Evolutionary conservation across 2,797 vertebrate species (phyloP).

Genomic region (Thamnophis elegans): DNA sequence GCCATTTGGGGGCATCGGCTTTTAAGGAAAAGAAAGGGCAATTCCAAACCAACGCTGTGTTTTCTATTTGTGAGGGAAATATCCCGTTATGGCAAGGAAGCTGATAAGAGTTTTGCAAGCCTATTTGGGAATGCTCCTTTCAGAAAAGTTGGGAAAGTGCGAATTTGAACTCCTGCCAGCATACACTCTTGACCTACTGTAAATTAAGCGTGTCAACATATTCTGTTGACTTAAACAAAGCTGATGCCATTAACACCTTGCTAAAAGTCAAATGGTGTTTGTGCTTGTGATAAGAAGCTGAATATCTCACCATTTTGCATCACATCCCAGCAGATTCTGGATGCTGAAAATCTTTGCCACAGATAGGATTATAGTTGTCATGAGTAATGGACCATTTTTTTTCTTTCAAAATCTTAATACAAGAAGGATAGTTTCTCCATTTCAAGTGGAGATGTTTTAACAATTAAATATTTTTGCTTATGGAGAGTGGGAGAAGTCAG

Average conservation of each 20-base stretch:
- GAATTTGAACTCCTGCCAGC: neutral
- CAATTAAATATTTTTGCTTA: neutral
- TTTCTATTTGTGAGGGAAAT: conserved; percentile 7
- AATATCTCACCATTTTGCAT: neutral
- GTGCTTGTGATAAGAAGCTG: neutral
- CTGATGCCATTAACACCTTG: neutral
- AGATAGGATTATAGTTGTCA: neutral
- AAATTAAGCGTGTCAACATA: neutral
- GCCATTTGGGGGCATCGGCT: neutral
- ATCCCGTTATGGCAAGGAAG: neutral
- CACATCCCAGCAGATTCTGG: neutral
- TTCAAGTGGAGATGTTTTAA: neutral
- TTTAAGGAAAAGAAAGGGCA: conserved; percentile 23
- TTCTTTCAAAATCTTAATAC: neutral
- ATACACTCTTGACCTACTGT: neutral
- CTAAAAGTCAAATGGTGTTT: neutral
- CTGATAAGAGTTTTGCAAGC: neutral
- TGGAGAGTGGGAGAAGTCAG: neutral
- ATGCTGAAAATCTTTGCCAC: neutral
- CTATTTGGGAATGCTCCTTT: neutral
- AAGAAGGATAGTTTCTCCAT: neutral
- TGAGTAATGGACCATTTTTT: neutral
- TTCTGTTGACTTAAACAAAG: neutral
- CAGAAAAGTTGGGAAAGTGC: neutral
- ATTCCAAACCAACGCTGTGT: conserved; percentile 10